Percentiles rank a stretch among this genome's conserved stretches.
These are phyloP conservation scores for Limnodromus scolopaceus DNA, from an alignment of 2,797 vertebrate species.

Conservation along the genomic window DNA sequence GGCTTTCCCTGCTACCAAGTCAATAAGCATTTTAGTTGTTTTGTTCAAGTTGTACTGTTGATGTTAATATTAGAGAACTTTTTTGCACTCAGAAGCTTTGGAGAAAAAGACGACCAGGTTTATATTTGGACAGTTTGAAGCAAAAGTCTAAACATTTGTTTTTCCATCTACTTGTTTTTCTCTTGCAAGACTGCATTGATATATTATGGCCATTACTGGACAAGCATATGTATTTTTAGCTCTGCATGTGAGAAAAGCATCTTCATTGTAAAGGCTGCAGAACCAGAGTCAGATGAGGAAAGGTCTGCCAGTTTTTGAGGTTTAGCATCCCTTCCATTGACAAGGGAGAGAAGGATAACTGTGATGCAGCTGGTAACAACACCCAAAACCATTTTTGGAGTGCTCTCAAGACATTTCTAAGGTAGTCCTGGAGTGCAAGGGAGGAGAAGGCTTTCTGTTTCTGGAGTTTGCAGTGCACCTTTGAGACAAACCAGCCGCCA, in stretches of 20 bases:
- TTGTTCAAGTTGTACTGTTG: constrained; percentile 62
- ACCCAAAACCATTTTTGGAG: not conserved
- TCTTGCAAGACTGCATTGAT: not conserved
- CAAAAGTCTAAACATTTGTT: not conserved
- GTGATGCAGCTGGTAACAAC: not conserved
- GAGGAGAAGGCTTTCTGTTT: not conserved
- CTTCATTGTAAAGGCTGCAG: not conserved
- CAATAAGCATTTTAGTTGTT: constrained; percentile 76
- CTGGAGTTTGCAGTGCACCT: not conserved
- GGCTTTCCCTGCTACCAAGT: constrained; percentile 65
- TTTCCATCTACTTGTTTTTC: not conserved
- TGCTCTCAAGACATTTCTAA: not conserved
- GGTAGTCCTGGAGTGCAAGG: not conserved
- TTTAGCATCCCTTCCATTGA: not conserved
- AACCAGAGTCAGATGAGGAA: not conserved
- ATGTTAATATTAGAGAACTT: constrained; percentile 53
- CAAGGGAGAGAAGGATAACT: not conserved
- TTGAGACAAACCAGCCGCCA: not conserved
- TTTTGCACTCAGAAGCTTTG: constrained; percentile 40
- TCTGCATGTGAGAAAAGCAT: not conserved
- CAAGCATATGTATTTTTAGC: not conserved
- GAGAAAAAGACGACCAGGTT: not conserved
- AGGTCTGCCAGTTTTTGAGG: not conserved
- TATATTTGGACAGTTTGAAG: not conserved
- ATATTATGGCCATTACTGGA: not conserved